These are phyloP conservation scores for Yponomeuta malinellus DNA, from an alignment of 2,888 invertebrate species.

Conservation along the genomic window DNA sequence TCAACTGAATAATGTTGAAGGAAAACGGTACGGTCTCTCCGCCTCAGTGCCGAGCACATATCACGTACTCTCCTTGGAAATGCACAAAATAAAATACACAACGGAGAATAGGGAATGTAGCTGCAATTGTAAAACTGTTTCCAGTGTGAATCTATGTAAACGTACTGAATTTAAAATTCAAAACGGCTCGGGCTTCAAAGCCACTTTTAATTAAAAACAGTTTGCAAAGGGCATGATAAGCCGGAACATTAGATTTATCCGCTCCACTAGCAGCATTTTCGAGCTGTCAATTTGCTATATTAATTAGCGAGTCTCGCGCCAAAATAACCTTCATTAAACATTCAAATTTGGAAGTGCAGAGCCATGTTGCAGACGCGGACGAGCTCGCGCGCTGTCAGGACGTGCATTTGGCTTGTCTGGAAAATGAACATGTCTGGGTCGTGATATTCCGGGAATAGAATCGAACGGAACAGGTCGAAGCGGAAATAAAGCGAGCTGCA, in stretches of 20 bases:
- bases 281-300: constrained; percentile 54
- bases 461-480: constrained; percentile 66
- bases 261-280: constrained; percentile 32
- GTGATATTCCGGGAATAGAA: constrained; percentile 60
- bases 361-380: constrained; percentile 54
- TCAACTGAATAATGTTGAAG: constrained; percentile 58
- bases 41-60: constrained; percentile 38
- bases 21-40: constrained; percentile 26
- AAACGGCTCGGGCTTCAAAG: constrained; percentile 16
- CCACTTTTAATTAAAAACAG: constrained; percentile 3
- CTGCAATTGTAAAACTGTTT: constrained; percentile 54
- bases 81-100: constrained; percentile 59
- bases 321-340: constrained; percentile 66
- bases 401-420: constrained; percentile 63
- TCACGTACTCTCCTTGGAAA: constrained; percentile 54
- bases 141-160: constrained; percentile 38
- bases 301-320: constrained; percentile 50
- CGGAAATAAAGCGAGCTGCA: constrained; percentile 71
- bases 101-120: constrained; percentile 53
- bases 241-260: constrained; percentile 33
- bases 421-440: constrained; percentile 63
- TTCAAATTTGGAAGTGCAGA: constrained; percentile 68
- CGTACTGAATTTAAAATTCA: constrained; percentile 47
- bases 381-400: constrained; percentile 48
- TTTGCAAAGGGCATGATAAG: background rate